Percentiles rank a stretch among this genome's conserved stretches.
Evolutionary conservation across 1,140 invertebrate genomes (phyloP).

Genomic region (Linepithema humile): DNA sequence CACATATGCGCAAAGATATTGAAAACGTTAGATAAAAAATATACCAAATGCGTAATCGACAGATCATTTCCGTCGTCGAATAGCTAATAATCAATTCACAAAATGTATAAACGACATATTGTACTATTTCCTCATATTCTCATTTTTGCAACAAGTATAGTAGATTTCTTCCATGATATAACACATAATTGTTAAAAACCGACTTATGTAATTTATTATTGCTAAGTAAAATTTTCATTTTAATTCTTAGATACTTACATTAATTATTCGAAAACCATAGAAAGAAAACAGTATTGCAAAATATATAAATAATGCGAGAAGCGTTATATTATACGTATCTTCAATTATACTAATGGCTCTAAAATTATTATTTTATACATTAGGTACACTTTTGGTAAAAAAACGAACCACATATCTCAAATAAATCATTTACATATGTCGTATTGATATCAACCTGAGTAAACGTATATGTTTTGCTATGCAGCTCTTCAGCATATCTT

Average conservation of each 20-base stretch:
- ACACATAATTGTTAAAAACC: too few relatives aligned
- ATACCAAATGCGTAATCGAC: not conserved
- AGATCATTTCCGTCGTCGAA: conserved; percentile 1
- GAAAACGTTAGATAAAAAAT: not conserved
- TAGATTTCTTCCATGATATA: too few relatives aligned
- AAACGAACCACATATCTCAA: too few relatives aligned
- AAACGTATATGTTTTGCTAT: conserved; percentile 1
- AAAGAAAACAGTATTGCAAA: not conserved
- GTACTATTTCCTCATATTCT: too few relatives aligned
- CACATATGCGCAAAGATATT: conserved; percentile 33
- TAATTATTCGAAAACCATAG: conserved; percentile 7
- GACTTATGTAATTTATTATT: too few relatives aligned
- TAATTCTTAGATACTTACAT: conserved; percentile 1
- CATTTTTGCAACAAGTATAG: too few relatives aligned
- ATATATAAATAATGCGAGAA: conserved; percentile 10
- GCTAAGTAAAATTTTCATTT: too few relatives aligned
- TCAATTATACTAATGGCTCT: conserved; percentile 18
- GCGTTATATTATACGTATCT: conserved; percentile 2
- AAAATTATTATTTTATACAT: too few relatives aligned
- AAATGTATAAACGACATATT: not conserved
- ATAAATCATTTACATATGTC: too few relatives aligned
- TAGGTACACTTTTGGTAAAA: too few relatives aligned
- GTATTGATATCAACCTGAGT: too few relatives aligned
- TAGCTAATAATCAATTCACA: not conserved
- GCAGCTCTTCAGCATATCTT: not conserved